Base-by-base conservation (phyloP, 2,888 invertebrate genomes). In the Oligia fasciuncula region DNA sequence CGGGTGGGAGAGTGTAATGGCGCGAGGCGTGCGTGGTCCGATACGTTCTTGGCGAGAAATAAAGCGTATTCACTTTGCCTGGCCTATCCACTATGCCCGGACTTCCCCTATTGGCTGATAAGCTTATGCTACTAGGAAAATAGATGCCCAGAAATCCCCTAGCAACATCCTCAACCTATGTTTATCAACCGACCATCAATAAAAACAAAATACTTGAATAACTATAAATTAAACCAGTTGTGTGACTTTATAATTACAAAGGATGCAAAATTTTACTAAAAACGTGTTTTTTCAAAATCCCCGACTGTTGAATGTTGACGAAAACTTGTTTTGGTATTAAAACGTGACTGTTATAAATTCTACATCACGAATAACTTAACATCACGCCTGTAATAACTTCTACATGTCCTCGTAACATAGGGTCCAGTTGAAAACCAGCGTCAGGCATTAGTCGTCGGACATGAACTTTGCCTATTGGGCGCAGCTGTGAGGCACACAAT, bases 241-340 rank as follows among this genome's bases (percentile, higher is more conserved):
- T 46, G 11, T 62, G 69, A 29, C 69, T 70, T 69, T 49, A 46
- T 65, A 79, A 60, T 65, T 54, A 62, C 54, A 83, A 83, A 81
- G 57, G 51, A 75, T 71, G 40, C 9, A 66, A 14, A n/a, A 57
- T 65, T 51, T 72, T 46, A 35, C 2, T 11, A 51, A 57, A n/a
- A 81, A 83, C 81, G 2, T 63, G 75, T 83, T 85, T 13, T 73
- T 67, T 11, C 6, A 19, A 60, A 85, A 73, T 29, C 69, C 49
- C 51, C 65, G 35, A 19, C 43, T 5, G 19, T 43, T 73, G 1
- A 60, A 60, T 60, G 57, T 60, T 14, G 4, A 63, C 19, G 14
- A 46, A 54, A 73, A 77, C 78, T 43, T 60, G 78, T 86, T 86
- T 65, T 40, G 4, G 14, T 57, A 54, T 54, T 9, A 51, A 29